phyloP scores from a whole-genome alignment of 2,113 vertebrate genomes.

The Gopherus flavomarginatus region DNA sequence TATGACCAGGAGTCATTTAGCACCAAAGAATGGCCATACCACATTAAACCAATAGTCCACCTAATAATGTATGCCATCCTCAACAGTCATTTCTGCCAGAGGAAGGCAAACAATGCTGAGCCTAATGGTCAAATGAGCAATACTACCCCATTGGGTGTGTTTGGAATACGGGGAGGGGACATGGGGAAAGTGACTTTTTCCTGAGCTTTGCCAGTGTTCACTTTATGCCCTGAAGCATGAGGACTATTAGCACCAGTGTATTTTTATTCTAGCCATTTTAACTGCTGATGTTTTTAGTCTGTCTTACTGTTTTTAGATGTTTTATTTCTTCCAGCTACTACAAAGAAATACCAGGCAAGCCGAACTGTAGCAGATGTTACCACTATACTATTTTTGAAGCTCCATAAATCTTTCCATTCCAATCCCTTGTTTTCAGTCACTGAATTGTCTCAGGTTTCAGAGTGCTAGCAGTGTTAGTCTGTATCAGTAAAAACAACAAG shows the following conservation, averaged over 20 bases:
- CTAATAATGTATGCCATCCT: background rate
- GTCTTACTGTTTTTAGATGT: slow-evolving; percentile 44
- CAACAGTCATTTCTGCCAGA: background rate
- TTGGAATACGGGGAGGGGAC: background rate
- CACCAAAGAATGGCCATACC: background rate
- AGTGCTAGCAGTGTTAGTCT: no score
- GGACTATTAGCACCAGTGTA: background rate
- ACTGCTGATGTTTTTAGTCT: slow-evolving; percentile 6
- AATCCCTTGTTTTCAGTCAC: background rate
- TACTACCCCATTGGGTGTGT: background rate
- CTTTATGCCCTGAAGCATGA: background rate
- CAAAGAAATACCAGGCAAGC: background rate
- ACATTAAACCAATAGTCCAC: background rate
- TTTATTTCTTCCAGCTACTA: slow-evolving; percentile 1
- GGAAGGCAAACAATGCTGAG: slow-evolving; percentile 1
- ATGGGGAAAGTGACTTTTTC: background rate
- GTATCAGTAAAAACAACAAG: no score
- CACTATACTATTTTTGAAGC: background rate
- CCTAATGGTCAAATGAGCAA: background rate
- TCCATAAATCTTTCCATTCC: background rate
- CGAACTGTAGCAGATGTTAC: background rate
- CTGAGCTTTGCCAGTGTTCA: background rate
- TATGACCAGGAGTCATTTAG: background rate
- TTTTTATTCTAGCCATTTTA: slow-evolving; percentile 32
- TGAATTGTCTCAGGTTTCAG: background rate